Conservation (phyloP, 2,113 vertebrate genomes). For the Otolemur garnettii region DNA sequence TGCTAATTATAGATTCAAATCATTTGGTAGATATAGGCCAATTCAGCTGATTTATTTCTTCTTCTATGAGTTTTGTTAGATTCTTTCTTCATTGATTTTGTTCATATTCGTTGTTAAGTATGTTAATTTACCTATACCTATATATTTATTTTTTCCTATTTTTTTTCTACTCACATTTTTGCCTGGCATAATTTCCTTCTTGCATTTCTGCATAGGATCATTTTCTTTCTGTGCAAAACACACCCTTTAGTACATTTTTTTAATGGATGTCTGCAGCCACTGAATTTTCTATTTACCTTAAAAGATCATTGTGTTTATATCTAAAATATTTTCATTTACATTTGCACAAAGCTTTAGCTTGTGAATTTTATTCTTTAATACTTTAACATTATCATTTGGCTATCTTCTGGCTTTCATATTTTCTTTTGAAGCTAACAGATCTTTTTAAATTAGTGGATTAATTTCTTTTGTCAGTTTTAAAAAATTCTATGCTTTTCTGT, state of each 20-base stretch:
- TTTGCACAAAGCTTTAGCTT: not conserved
- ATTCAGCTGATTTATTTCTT: too few relatives aligned
- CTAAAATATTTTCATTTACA: not conserved
- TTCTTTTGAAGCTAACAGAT: not conserved
- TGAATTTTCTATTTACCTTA: not conserved
- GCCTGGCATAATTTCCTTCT: not conserved
- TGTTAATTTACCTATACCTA: not conserved
- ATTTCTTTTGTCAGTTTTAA: conserved; percentile 8
- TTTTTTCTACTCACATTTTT: not conserved
- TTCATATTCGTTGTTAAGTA: not conserved
- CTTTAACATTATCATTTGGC: not conserved
- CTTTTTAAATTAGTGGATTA: not conserved
- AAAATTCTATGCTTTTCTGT: not conserved
- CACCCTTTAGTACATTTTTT: not conserved
- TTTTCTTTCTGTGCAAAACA: not conserved
- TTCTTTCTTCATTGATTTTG: not conserved
- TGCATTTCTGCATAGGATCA: not conserved
- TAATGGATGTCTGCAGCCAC: not conserved
- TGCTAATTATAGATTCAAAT: too few relatives aligned
- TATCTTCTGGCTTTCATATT: not conserved
- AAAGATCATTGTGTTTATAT: not conserved
- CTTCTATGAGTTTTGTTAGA: too few relatives aligned
- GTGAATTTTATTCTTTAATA: not conserved
- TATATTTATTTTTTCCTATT: not conserved
- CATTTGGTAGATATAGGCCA: too few relatives aligned